Evolutionary conservation across 2,113 vertebrate genomes (phyloP).

Genomic region (Edolisoma coerulescens): DNA sequence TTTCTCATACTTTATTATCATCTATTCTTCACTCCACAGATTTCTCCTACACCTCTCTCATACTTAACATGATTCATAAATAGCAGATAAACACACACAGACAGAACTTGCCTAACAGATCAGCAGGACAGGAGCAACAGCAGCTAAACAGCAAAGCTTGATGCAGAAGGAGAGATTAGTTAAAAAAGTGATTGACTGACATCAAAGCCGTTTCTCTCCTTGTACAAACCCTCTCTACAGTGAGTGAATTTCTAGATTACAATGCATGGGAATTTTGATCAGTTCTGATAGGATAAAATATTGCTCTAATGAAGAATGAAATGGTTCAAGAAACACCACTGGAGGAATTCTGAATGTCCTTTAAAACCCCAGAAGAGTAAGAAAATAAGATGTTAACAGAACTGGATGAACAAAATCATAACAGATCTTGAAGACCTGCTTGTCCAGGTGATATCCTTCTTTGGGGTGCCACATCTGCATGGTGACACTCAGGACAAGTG

Average conservation of each 20-base stretch:
- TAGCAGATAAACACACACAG: background rate
- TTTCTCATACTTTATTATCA: background rate
- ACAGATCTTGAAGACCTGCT: background rate
- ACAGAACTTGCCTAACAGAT: background rate
- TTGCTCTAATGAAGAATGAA: background rate
- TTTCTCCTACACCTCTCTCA: background rate
- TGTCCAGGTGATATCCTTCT: background rate
- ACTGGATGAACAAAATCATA: background rate
- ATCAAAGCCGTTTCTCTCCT: background rate
- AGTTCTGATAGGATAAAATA: background rate
- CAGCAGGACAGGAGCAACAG: background rate
- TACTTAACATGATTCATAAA: background rate
- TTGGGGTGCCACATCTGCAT: too few species aligned
- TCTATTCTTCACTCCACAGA: background rate
- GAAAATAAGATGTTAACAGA: background rate
- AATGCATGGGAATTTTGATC: background rate
- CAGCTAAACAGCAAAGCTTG: background rate
- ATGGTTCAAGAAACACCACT: background rate
- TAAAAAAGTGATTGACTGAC: background rate
- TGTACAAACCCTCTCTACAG: background rate
- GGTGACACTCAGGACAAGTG: fast-evolving
- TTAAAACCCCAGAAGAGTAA: background rate
- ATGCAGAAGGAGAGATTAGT: background rate
- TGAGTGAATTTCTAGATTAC: background rate
- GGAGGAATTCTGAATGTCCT: background rate